Base-by-base conservation (phyloP, 2,888 invertebrate species). In the Pogonocherus hispidulus region DNA sequence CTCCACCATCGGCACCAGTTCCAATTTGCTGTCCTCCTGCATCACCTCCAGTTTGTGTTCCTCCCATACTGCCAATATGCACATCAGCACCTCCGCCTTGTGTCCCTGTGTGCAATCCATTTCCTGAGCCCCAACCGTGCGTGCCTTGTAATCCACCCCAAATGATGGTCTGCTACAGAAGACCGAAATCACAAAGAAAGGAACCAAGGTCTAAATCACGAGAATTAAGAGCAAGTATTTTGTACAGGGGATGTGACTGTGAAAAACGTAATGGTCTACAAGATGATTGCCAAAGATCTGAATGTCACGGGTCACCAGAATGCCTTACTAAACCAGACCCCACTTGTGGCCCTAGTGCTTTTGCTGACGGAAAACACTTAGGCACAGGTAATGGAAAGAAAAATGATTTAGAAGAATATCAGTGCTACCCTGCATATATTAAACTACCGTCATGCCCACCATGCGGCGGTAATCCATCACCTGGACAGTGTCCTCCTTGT, bases 261-360 rank as follows among this genome's bases (percentile, higher is more conserved):
- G 86, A 88, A 69, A 88, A 87, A 77, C 84, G 87, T 8, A 89
- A 90, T 74, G 90, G 90, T 4, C 82, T 90, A 19, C 90, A 90
- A 62, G 87, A 89, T 67, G 87, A 88, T 69, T 90, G 90, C 76
- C 88, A 86, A 0, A 84, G 89, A 60, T 83, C 84, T 3, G 82
- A 86, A 46, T 90, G 90, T 71, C 85, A 85, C 68, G 88, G 88
- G 35, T 79, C 85, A 3, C 86, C 86, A 0, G 83, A 81, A 22
- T 88, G 88, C 74, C 78, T 86, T 72, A 83, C 83, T 54, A 82
- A 82, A 66, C 87, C 87, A 0, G 79, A 84, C 35, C 87, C 88
- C 1, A 82, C 80, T 14, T 89, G 88, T 71, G 85, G 85, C 27
- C 88, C 88, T 2, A 82, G 83, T 65, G 76, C 79, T 22, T 84